phyloP scores from a whole-genome alignment of 2,797 vertebrate genomes.

The Ispidina lecontei region DNA sequence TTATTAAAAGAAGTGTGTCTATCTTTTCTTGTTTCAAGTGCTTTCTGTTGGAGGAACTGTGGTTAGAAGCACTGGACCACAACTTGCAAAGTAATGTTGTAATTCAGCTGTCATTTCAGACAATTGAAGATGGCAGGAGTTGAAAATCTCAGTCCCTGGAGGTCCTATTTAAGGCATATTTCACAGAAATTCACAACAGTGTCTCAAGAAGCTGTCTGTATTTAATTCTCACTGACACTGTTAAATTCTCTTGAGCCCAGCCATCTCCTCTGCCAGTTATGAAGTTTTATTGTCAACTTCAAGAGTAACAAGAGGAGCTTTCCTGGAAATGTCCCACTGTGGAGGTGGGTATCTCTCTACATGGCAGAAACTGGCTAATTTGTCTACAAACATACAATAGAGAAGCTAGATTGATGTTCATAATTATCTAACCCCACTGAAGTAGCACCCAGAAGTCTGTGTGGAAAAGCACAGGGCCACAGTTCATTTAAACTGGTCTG shows the following conservation, averaged over 20 bases:
- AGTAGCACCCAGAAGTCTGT: neutral
- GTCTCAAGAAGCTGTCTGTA: neutral
- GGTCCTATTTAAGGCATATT: neutral
- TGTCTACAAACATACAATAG: neutral
- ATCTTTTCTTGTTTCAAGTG: neutral
- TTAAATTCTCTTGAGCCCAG: conserved; percentile 16
- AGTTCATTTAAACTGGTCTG: neutral
- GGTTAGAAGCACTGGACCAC: neutral
- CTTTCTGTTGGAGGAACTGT: neutral
- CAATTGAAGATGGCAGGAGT: neutral
- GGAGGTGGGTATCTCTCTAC: neutral
- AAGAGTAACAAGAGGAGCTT: neutral
- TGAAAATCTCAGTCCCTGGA: conserved; percentile 1
- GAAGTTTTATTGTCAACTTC: neutral
- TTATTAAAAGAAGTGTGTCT: neutral
- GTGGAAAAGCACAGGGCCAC: neutral
- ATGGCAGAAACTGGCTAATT: neutral
- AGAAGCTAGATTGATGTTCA: neutral
- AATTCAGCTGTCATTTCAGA: neutral
- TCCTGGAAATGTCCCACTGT: neutral
- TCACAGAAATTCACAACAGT: neutral
- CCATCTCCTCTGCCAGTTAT: neutral
- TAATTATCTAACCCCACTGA: neutral
- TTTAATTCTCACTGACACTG: neutral
- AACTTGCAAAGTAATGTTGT: neutral